Base-by-base conservation (phyloP, 2,113 vertebrate genomes). In the Neolamprologus kungweensis region DNA sequence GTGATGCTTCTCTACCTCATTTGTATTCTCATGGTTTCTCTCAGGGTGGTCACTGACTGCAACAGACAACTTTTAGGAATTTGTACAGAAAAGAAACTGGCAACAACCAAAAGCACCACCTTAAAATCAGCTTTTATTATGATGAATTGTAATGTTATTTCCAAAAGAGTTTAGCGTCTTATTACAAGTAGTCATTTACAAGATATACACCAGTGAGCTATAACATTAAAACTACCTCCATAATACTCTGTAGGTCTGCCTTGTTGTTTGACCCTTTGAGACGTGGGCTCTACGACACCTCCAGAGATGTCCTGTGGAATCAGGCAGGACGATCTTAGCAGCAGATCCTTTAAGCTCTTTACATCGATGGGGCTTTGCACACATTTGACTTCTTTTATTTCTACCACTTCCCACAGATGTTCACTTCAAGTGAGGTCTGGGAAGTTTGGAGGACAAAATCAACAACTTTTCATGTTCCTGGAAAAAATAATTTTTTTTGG, bases 31-130 rank as follows among this genome's bases (percentile, higher is more conserved):
- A 35, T 47, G 40, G 54, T 75, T 65, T 82, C 82, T 91, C 51
- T 53, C 28, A 87, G 91, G 81, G 88, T 85, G 91, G 91, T 93
- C 60, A 78, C 60, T 78, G 9, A 85, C 81, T 87, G 81, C 54
- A 85, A 31, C 35, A 40, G 90, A 73, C 89, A 89, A 86, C 87
- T 89, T 85, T 89, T 88, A 68, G 63, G 73, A 54, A 65, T 82
- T 85, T 26, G 3, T 42, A 19, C 21, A 1, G 31, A 65, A 65
- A 65, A 65, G 10, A 31, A 9, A 63, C n/a, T 33, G 55, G 14
- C 81, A 81, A 28, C 33, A 28, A 14, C 12, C 21, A 33, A 45
- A 86, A 37, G 28, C 60, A 65, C 60, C 10, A 65, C 60, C 33
- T 65, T 35, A 65, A 65, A 37, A 21, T 37, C 19, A 68, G 19